Conservation (phyloP, 2,888 invertebrate genomes). For the Cepaea hortensis region DNA sequence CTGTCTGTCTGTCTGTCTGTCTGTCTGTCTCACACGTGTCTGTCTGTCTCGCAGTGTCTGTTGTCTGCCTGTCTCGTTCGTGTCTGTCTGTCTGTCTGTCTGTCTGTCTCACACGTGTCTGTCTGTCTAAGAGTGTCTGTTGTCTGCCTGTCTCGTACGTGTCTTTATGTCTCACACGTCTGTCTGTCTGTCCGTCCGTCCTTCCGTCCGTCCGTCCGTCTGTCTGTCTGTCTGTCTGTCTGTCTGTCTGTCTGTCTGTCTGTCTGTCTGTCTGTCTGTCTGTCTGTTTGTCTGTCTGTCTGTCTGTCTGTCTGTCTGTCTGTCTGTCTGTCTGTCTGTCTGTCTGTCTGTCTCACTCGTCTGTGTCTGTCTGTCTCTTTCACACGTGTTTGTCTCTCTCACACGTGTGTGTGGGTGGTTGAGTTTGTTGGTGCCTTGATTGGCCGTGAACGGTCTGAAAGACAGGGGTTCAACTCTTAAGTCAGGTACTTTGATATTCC, state of each 20-base stretch:
- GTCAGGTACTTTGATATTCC: too few species aligned
- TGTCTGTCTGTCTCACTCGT: not conserved
- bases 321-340: conserved; percentile 33
- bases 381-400: too few species aligned
- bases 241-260: conserved; percentile 46
- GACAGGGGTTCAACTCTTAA: too few species aligned
- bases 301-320: conserved; percentile 26
- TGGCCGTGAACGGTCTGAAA: too few species aligned
- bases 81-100: conserved; percentile 11
- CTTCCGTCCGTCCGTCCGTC: conserved; percentile 41
- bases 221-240: conserved; percentile 41
- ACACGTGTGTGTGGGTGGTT: too few species aligned
- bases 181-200: conserved; percentile 39
- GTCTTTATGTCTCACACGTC: conserved; percentile 28
- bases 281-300: conserved; percentile 35
- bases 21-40: too few species aligned
- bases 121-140: too few species aligned
- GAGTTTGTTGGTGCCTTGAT: too few species aligned
- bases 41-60: too few species aligned
- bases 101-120: conserved; percentile 23
- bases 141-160: too few species aligned
- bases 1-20: too few species aligned
- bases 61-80: conserved; percentile 6
- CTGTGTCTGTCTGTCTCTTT: too few species aligned
- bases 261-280: conserved; percentile 36